Evolutionary conservation across 2,113 vertebrate species (phyloP).

Genomic region (Dissostichus mawsoni): DNA sequence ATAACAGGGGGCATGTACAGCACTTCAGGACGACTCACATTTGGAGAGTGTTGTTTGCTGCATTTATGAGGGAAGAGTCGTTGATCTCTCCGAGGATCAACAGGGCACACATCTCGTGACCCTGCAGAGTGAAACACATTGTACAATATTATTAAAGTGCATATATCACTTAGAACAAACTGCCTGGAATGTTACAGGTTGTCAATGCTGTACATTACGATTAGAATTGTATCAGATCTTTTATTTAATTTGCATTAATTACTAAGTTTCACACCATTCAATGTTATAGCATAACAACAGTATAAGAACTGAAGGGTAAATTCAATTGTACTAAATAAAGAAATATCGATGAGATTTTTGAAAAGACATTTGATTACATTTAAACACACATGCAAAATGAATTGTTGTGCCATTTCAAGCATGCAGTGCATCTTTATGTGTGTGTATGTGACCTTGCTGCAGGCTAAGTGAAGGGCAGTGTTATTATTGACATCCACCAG

Average conservation of each 20-base stretch:
- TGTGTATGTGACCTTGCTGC: conserved; percentile 89
- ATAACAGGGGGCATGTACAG: background rate
- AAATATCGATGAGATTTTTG: background rate
- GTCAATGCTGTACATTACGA: background rate
- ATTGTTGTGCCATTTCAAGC: conserved; percentile 28
- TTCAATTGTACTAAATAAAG: background rate
- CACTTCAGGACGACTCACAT: conserved; percentile 86
- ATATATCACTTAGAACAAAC: background rate
- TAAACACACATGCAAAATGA: conserved; percentile 14
- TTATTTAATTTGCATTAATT: background rate
- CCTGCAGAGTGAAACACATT: conserved; percentile 79
- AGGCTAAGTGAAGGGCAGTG: conserved; percentile 98
- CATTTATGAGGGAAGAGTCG: conserved; percentile 95
- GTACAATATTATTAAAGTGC: background rate
- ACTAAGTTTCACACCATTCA: background rate
- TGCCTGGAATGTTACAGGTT: background rate
- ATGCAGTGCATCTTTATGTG: conserved; percentile 14
- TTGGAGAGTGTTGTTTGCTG: conserved; percentile 93
- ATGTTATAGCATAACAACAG: background rate
- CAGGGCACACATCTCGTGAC: conserved; percentile 98
- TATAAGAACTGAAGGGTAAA: too few species aligned
- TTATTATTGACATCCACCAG: conserved; percentile 95
- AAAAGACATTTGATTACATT: background rate
- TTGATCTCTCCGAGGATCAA: conserved; percentile 95
- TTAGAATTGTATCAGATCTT: background rate